Base-by-base conservation (phyloP, 23 tunicate genomes). In the Halocynthia roretzi region DNA sequence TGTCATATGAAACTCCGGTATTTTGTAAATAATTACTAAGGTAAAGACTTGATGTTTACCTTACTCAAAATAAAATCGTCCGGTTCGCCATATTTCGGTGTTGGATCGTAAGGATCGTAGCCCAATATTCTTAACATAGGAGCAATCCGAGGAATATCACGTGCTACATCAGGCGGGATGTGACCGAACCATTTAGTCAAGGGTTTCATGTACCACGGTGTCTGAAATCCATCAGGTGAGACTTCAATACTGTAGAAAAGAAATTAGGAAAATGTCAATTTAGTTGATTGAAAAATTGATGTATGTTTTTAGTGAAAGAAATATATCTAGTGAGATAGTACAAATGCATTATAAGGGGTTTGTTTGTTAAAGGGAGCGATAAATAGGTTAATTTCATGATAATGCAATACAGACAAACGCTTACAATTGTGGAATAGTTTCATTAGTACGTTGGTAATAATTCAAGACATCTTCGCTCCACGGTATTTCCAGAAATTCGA, bases 391-490 rank as follows among this genome's bases (percentile, higher is more conserved):
- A 31, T 31, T 31, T 31, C 44, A 31, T 31, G 44, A 31, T 31
- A 31, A 31, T 31, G 44, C 44, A 31, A 31, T 31, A 31, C 44
- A 31, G 44, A 31, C n/a, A 31, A 31, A 31, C 44, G 44, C 44
- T 31, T 4, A 31, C 44, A 31, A 31, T 31, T 31, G 44, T 4
- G 44, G 44, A 31, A 31, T 4, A 15, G 21, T 68, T n/a, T 76
- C 77, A 11, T 70, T 51, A 31, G 6, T 53, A 57, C 71, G 80
- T 17, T 70, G 71, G 15, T 70, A 17, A 70, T 80, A 80, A 50
- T 80, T 60, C 62, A 80, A 31, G 14, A 80, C 80, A 5, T 80
- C 56, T 12, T 70, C 40, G 31, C 51, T 40, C 83, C 83, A 80
- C 10, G 61, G 63, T 22, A 80, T 20, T 15, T 70, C 83, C 48